Percentiles rank a stretch among this genome's conserved stretches.
phyloP scores from a whole-genome alignment of 2,888 invertebrate genomes.

The Drosophila emarginata region DNA sequence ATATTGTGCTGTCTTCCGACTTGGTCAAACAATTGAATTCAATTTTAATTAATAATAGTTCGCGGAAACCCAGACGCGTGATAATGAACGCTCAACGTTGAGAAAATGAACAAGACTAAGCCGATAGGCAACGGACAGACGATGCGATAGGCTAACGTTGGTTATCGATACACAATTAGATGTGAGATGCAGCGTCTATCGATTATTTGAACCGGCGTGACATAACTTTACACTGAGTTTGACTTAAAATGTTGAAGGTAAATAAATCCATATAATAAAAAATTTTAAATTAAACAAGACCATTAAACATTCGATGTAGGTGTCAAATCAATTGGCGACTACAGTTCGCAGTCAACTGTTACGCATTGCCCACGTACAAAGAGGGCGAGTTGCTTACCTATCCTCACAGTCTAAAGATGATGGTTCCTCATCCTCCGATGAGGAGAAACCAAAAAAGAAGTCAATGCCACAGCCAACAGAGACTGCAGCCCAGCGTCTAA shows the following conservation, averaged over 20 bases:
- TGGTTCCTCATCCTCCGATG: conserved; percentile 72
- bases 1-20: conserved; percentile 12
- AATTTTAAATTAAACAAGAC: background rate
- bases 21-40: background rate
- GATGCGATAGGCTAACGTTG: background rate
- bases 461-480: conserved; percentile 44
- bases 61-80: conserved; percentile 41
- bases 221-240: background rate
- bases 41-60: conserved; percentile 43
- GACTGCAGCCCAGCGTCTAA: conserved; percentile 78
- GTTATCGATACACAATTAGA: background rate
- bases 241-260: conserved; percentile 1
- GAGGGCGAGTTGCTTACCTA: conserved; percentile 55
- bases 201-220: background rate
- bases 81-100: conserved; percentile 6
- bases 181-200: background rate
- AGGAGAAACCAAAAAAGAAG: conserved; percentile 68
- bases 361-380: conserved; percentile 31
- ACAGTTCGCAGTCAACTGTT: background rate
- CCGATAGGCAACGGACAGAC: background rate
- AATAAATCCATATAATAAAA: background rate
- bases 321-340: background rate
- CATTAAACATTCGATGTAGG: background rate
- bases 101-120: conserved; percentile 5
- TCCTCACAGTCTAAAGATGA: conserved; percentile 68